Evolutionary conservation across 1,140 invertebrate species (phyloP).

Genomic region (Rhyacophila brunnea): DNA sequence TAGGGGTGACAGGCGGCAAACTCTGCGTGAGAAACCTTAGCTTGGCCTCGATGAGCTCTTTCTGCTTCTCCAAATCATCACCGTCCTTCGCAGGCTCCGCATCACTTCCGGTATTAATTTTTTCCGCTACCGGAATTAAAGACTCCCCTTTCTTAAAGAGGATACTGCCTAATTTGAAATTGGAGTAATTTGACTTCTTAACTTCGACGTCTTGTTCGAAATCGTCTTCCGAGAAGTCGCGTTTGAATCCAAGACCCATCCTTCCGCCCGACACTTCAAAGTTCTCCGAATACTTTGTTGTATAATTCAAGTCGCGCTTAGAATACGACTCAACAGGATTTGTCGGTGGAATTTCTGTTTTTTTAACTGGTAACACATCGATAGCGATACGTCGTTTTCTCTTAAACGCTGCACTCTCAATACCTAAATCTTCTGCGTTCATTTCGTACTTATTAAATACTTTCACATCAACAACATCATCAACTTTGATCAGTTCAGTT

Average conservation of each 20-base stretch:
- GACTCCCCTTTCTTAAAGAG: constrained; percentile 22
- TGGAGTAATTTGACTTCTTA: not conserved
- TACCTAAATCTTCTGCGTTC: constrained; percentile 5
- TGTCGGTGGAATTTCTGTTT: not conserved
- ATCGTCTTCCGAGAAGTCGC: constrained; percentile 5
- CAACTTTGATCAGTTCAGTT: not conserved
- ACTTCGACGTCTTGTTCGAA: not conserved
- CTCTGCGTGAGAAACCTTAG: constrained; percentile 30
- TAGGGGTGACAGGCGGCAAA: constrained; percentile 24
- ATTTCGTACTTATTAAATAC: constrained; percentile 27
- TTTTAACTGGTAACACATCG: constrained; percentile 24
- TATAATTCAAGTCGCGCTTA: constrained; percentile 17
- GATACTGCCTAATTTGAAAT: constrained; percentile 24
- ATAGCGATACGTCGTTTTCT: constrained; percentile 31
- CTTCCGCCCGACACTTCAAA: constrained; percentile 23
- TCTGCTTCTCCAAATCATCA: constrained; percentile 17
- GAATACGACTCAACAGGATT: not conserved
- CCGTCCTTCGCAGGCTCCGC: not conserved
- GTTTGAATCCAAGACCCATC: constrained; percentile 27
- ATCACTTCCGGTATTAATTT: not conserved
- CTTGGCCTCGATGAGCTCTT: constrained; percentile 26
- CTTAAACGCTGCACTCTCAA: constrained; percentile 28
- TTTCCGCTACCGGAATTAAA: constrained; percentile 5
- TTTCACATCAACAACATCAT: constrained; percentile 8
- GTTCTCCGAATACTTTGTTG: constrained; percentile 26